These are phyloP conservation scores for Morpho deidamia DNA, from an alignment of 2,888 invertebrate genomes.

Conservation along the genomic window DNA sequence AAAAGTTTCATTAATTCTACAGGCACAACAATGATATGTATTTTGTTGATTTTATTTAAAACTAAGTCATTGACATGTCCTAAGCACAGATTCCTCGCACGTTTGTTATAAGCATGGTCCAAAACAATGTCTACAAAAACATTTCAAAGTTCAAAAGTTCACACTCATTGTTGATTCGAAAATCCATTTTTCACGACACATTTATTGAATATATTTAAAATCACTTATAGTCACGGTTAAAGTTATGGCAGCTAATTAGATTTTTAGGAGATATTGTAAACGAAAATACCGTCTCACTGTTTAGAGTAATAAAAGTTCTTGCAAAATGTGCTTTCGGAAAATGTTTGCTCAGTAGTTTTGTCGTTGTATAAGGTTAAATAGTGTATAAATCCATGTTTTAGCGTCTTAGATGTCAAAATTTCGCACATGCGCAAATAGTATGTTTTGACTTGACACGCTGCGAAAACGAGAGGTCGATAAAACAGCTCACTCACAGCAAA, in stretches of 20 bases:
- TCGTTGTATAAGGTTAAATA: constrained; percentile 19
- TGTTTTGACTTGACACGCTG: constrained; percentile 54
- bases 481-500: constrained; percentile 32
- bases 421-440: constrained; percentile 51
- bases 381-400: constrained; percentile 31
- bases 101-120: constrained; percentile 11
- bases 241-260: constrained; percentile 48
- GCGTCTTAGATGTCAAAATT: constrained; percentile 55
- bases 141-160: constrained; percentile 5
- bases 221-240: constrained; percentile 18
- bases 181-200: constrained; percentile 12
- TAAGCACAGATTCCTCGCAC: constrained; percentile 23
- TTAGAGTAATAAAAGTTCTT: background rate
- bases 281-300: background rate
- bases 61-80: constrained; percentile 33
- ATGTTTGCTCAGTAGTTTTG: constrained; percentile 27
- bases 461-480: constrained; percentile 51
- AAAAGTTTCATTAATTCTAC: constrained; percentile 42
- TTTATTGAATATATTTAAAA: constrained; percentile 11
- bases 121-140: constrained; percentile 2
- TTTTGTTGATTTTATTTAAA: constrained; percentile 50
- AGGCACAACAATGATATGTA: constrained; percentile 75
- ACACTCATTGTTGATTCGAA: constrained; percentile 9
- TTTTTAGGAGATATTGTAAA: constrained; percentile 20
- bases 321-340: constrained; percentile 11